Conservation (phyloP, 1,140 invertebrate genomes). For the Probaryconus sp. region DNA sequence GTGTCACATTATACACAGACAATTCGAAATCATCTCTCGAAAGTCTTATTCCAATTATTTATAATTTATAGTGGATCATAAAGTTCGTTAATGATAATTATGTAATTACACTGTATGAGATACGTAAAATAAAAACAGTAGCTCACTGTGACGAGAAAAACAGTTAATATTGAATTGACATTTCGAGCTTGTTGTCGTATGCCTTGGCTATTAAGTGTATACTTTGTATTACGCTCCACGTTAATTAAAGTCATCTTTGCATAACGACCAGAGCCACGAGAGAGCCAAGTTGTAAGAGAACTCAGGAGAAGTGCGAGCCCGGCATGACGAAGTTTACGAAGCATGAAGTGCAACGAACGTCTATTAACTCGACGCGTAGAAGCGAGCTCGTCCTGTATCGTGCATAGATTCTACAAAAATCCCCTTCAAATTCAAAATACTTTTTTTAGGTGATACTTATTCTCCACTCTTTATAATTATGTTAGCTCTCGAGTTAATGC, state of each 20-base stretch:
- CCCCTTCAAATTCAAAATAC: constrained; percentile 32
- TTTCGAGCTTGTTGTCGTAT: constrained; percentile 29
- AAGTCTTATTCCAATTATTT: not conserved
- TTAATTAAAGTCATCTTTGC: constrained; percentile 65
- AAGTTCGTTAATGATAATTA: not conserved
- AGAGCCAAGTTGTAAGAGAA: constrained; percentile 47
- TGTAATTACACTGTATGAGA: not conserved
- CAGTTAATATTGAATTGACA: constrained; percentile 38
- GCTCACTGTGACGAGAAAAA: constrained; percentile 4
- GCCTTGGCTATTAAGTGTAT: constrained; percentile 33
- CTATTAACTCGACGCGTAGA: constrained; percentile 44
- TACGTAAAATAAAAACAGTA: constrained; percentile 3
- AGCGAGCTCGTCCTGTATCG: constrained; percentile 23
- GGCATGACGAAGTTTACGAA: constrained; percentile 46
- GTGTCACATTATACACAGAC: no score
- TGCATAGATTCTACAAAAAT: constrained; percentile 40
- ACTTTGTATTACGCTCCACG: constrained; percentile 50
- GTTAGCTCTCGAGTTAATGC: constrained; percentile 19
- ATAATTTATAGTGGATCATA: not conserved
- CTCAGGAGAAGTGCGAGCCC: constrained; percentile 49
- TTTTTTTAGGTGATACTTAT: constrained; percentile 28
- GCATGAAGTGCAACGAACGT: constrained; percentile 55
- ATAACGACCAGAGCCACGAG: constrained; percentile 57
- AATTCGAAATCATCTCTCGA: no score
- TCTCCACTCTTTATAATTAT: constrained; percentile 26